Conservation (phyloP, 2,113 vertebrate species). For the Phrynosoma platyrhinos region DNA sequence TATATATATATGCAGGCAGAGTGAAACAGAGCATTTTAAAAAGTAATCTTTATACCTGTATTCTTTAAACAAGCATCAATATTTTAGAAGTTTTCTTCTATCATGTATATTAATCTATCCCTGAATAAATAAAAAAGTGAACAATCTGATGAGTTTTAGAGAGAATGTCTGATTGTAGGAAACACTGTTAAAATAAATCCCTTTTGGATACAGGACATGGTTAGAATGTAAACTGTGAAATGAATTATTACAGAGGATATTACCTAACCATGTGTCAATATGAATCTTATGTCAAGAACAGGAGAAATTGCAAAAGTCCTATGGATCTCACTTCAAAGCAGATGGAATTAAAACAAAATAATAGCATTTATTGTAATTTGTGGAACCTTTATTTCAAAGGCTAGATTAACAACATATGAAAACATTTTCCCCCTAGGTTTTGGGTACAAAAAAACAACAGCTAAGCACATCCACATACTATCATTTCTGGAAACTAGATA, state of each 20-base stretch:
- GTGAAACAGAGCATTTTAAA: background rate
- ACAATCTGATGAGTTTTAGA: conserved; percentile 18
- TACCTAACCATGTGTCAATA: conserved; percentile 15
- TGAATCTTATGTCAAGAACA: conserved; percentile 23
- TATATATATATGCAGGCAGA: background rate
- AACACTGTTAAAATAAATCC: conserved; percentile 8
- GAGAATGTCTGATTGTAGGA: conserved; percentile 20
- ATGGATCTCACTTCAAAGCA: conserved; percentile 34
- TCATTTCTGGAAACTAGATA: background rate
- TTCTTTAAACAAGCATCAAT: background rate
- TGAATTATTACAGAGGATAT: conserved; percentile 21
- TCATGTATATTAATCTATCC: conserved; percentile 2
- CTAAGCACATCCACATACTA: background rate
- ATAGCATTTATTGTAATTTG: conserved; percentile 14
- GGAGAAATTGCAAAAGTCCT: background rate
- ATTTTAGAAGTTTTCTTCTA: background rate
- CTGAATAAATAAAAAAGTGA: conserved; percentile 27
- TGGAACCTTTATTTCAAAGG: background rate
- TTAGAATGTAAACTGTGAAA: conserved; percentile 28
- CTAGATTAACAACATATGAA: background rate
- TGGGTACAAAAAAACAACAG: background rate
- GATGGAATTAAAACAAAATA: conserved; percentile 19
- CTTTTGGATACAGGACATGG: conserved; percentile 4
- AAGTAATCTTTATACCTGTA: background rate
- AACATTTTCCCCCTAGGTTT: background rate